A percentile compares a stretch with the other conserved stretches of the same genome.
These are phyloP conservation scores for Trissolcus basalis DNA, from an alignment of 1,140 invertebrate species.

Conservation along the genomic window DNA sequence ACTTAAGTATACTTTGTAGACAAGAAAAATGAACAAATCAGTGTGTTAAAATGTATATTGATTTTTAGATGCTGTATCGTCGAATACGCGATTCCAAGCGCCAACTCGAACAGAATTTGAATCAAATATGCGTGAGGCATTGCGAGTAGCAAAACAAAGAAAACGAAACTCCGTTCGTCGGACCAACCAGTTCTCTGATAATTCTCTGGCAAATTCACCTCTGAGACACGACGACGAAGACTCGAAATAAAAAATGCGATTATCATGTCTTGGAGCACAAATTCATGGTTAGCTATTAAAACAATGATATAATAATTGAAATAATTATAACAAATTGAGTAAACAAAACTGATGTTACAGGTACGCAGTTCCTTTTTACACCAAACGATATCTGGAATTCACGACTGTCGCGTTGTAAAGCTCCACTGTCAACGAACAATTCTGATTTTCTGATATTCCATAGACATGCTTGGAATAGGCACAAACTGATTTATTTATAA, in stretches of 20 bases:
- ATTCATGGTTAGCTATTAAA: constrained; percentile 17
- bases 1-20: not conserved
- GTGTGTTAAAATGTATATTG: not conserved
- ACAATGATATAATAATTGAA: not conserved
- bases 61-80: constrained; percentile 51
- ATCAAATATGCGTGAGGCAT: constrained; percentile 56
- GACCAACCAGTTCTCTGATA: constrained; percentile 43
- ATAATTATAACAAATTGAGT: no score
- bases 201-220: constrained; percentile 43
- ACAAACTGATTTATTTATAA: not conserved
- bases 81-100: constrained; percentile 46
- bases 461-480: constrained; percentile 4
- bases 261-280: constrained; percentile 19
- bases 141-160: constrained; percentile 57
- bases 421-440: constrained; percentile 23
- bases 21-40: not conserved
- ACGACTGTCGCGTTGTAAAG: no score
- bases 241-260: constrained; percentile 38
- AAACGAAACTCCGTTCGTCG: constrained; percentile 55
- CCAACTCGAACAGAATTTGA: constrained; percentile 57
- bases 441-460: constrained; percentile 30
- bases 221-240: constrained; percentile 59
- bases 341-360: constrained; percentile 28
- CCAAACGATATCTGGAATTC: constrained; percentile 19
- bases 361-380: constrained; percentile 43